phyloP scores from a whole-genome alignment of 2,113 vertebrate genomes.

The zebrafish (Danio rerio) region GRCz12tu NC_133195.1:34412001-34412500 shows the following conservation, averaged over 20 bases:
- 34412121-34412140: too few species aligned
- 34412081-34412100: slow-evolving; percentile 3
- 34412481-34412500: not conserved
- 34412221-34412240: not conserved
- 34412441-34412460: slow-evolving; percentile 24
- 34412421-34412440: slow-evolving; percentile 9
- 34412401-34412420: slow-evolving; percentile 26
- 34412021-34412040: not conserved
- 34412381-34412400: slow-evolving; percentile 19
- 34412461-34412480: not conserved
- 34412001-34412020: not conserved
- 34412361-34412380: slow-evolving; percentile 22
- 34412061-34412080: not conserved
- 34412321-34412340: slow-evolving; percentile 28
- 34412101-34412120: not conserved
- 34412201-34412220: not conserved
- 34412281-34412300: not conserved
- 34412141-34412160: too few species aligned
- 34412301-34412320: not conserved
- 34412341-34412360: not conserved
- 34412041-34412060: slow-evolving; percentile 9
- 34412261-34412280: slow-evolving; percentile 10
- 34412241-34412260: not conserved
- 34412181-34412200: not conserved
- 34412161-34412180: not conserved